Base-by-base conservation (phyloP, 2,797 vertebrate genomes). In the Acrossocheilus wenchowensis region DNA sequence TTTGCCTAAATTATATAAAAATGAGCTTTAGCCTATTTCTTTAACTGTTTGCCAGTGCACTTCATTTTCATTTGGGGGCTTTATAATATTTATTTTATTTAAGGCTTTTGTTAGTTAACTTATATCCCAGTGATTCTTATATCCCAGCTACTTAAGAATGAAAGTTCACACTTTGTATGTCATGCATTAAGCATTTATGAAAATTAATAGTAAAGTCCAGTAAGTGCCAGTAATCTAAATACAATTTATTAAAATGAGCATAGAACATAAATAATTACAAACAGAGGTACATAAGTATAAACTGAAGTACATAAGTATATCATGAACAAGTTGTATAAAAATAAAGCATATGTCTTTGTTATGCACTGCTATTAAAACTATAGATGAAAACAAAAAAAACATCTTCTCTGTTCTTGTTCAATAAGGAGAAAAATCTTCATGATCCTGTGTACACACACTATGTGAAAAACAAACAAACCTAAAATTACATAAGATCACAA, bases 201-300 rank as follows among this genome's bases (percentile, higher is more conserved):
- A 78, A 39, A 62, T 41, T 0, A 62, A 78, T 23, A 36, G 30
- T 36, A 77, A 36, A 60, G 14, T 78, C 7, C 36, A 41, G 7
- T 41, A 60, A 60, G 34, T 41, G 36, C 12, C 75, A 41, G 21
- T 41, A 60, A 36, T 60, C 77, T 78, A 78, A 64, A 82, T 68
- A 54, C 21, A 30, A 62, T 57, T 60, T 41, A 84, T 48, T 15
- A 54, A 82, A 71, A 66, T 34, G 17, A 15, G 62, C 41, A 69
- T 26, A 48, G 52, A 78, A 91, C 87, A 92, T 89, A 92, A 90
- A 91, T 93, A 94, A 94, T 91, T 94, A 94, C 93, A 93, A 89
- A 92, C 92, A 93, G 92, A 88, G 90, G 87, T 85, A 34, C 64
- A 66, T 17, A 66, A 17, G 15, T 8, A 66, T 66, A 30, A 66